Evolutionary conservation across 2,797 vertebrate genomes (phyloP).

Genomic region (Microctenopoma stevenorrisi): DNA sequence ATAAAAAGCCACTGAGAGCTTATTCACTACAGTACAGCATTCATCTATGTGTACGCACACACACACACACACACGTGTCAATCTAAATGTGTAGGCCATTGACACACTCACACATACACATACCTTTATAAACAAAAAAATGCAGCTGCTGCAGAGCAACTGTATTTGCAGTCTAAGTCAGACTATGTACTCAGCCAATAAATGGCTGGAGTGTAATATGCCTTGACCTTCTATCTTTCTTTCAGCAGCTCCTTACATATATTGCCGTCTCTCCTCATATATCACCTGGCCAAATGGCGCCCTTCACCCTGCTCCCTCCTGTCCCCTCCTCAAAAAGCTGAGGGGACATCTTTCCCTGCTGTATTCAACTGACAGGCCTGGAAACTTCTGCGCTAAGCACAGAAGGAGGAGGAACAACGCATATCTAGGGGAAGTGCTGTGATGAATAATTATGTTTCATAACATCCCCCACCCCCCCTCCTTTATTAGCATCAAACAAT

Average conservation of each 20-base stretch:
- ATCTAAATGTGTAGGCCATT: slow-evolving; percentile 78
- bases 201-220: slow-evolving; percentile 80
- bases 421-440: slow-evolving; percentile 65
- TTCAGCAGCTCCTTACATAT: slow-evolving; percentile 81
- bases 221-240: slow-evolving; percentile 84
- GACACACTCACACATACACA: slow-evolving; percentile 49
- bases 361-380: slow-evolving; percentile 72
- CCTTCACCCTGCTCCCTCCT: slow-evolving; percentile 73
- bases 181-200: slow-evolving; percentile 74
- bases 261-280: slow-evolving; percentile 80
- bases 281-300: slow-evolving; percentile 80
- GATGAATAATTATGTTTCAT: slow-evolving; percentile 80
- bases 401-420: slow-evolving; percentile 34
- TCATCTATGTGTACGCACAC: slow-evolving; percentile 73
- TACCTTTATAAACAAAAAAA: slow-evolving; percentile 42
- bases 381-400: slow-evolving; percentile 53
- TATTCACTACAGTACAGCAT: slow-evolving; percentile 77
- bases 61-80: slow-evolving; percentile 64
- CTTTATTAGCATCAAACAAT: slow-evolving; percentile 80
- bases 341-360: slow-evolving; percentile 76
- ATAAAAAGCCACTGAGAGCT: slow-evolving; percentile 75
- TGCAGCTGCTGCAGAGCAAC: slow-evolving; percentile 63
- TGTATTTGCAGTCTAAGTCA: slow-evolving; percentile 76
- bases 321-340: slow-evolving; percentile 77
- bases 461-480: slow-evolving; percentile 60